Conservation (phyloP, 2,797 vertebrate species). For the Prionace glauca region DNA sequence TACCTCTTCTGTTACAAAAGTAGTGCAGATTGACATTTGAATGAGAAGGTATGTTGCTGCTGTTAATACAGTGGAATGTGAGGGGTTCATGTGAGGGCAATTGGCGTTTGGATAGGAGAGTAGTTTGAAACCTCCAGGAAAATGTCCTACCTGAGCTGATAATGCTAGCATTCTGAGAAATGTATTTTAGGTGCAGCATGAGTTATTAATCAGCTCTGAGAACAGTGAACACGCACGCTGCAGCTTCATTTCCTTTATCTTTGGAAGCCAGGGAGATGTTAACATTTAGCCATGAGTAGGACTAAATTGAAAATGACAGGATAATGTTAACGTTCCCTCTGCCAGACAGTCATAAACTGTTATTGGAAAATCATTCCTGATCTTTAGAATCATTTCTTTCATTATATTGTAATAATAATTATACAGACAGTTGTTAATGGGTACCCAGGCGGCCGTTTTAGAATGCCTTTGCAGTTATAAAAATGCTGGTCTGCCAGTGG, state of each 20-base stretch:
- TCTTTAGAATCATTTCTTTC: background rate
- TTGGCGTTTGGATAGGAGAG: background rate
- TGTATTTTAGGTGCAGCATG: background rate
- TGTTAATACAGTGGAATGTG: too few relatives aligned
- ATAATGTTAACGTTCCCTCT: background rate
- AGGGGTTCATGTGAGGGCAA: background rate
- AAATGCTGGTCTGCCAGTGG: too few relatives aligned
- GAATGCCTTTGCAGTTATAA: background rate
- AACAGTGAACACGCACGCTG: background rate
- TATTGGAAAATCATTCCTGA: background rate
- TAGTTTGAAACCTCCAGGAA: background rate
- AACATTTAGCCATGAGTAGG: background rate
- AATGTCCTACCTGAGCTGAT: too few relatives aligned
- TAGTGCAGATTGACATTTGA: background rate
- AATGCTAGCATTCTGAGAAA: too few relatives aligned
- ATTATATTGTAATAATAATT: background rate
- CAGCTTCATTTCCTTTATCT: background rate
- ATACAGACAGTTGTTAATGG: too few relatives aligned
- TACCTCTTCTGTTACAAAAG: background rate
- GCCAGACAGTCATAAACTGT: background rate
- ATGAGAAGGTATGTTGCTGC: too few relatives aligned
- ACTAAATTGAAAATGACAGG: background rate
- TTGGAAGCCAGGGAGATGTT: background rate
- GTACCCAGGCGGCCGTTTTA: background rate
- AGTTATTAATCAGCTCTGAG: background rate